These are phyloP conservation scores for Zygaena filipendulae DNA, from an alignment of 2,888 invertebrate genomes.

Conservation along the genomic window DNA sequence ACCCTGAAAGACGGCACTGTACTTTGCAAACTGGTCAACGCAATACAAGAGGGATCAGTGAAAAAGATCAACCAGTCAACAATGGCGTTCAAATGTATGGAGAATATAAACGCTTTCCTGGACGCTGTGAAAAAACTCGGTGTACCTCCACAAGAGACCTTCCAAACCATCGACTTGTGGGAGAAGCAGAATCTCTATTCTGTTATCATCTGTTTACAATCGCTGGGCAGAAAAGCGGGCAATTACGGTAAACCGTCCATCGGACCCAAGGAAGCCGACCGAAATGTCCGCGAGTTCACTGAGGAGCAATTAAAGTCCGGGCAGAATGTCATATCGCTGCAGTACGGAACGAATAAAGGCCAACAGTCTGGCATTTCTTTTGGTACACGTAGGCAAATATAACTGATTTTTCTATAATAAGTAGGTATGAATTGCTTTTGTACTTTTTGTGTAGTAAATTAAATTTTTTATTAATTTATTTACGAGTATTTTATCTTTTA, in stretches of 20 bases:
- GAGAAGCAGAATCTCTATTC: constrained; percentile 96
- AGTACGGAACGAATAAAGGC: constrained; percentile 98
- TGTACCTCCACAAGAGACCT: constrained; percentile 93
- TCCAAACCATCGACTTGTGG: constrained; percentile 99
- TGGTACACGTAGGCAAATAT: constrained; percentile 96
- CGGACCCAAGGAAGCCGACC: constrained; percentile 96
- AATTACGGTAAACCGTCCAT: constrained; percentile 88
- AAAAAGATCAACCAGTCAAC: constrained; percentile 92
- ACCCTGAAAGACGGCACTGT: constrained; percentile 90
- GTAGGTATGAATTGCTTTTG: constrained; percentile 21
- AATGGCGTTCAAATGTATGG: constrained; percentile 98
- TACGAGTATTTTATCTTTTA: constrained; percentile 14
- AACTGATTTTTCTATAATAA: constrained; percentile 42
- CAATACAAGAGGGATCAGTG: constrained; percentile 85
- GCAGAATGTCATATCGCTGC: constrained; percentile 91
- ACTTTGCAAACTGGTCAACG: constrained; percentile 90
- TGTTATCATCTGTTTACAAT: constrained; percentile 95
- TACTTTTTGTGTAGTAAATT: constrained; percentile 27
- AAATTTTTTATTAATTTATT: constrained; percentile 39
- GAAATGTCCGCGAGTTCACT: constrained; percentile 91
- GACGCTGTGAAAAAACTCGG: constrained; percentile 87
- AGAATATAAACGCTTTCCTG: constrained; percentile 95
- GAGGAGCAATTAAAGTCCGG: constrained; percentile 95
- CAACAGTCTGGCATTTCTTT: constrained; percentile 96
- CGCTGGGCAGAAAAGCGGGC: constrained; percentile 91